A percentile compares a stretch with the other conserved stretches of the same genome.
These are phyloP conservation scores for Orchesella flavescens DNA, from an alignment of 2,888 invertebrate species.

Conservation along the genomic window DNA sequence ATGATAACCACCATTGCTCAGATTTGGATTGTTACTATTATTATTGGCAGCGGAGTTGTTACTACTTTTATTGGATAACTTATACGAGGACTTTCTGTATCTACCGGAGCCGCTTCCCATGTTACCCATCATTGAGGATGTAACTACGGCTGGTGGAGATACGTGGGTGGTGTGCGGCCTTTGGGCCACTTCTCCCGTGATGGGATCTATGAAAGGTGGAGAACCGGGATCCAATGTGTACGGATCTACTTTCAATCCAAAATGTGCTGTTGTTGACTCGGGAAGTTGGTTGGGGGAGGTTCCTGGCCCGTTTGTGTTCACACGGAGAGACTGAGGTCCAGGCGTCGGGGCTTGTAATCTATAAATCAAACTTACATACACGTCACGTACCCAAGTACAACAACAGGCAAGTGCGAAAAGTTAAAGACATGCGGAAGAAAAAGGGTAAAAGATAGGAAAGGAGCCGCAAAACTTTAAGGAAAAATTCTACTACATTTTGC, in stretches of 20 bases:
- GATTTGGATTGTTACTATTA: constrained; percentile 47
- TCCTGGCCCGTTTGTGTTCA: constrained; percentile 62
- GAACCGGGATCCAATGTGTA: constrained; percentile 69
- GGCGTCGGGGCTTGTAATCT: constrained; percentile 68
- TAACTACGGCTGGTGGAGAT: constrained; percentile 70
- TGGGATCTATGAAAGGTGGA: constrained; percentile 69
- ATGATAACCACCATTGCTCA: constrained; percentile 43
- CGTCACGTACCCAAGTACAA: constrained; percentile 63
- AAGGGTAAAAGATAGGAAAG: constrained; percentile 24
- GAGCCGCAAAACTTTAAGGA: constrained; percentile 8
- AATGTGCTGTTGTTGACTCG: constrained; percentile 70
- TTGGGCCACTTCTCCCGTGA: constrained; percentile 67
- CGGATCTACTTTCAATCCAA: constrained; percentile 71
- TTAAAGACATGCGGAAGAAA: constrained; percentile 53
- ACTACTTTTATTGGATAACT: constrained; percentile 54
- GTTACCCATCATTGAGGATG: constrained; percentile 69
- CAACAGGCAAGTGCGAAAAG: constrained; percentile 44
- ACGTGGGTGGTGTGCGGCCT: constrained; percentile 71
- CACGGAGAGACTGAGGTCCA: constrained; percentile 55
- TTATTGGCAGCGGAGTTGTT: constrained; percentile 41
- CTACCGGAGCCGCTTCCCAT: constrained; percentile 51
- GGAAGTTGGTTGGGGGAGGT: constrained; percentile 70
- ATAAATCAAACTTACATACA: constrained; percentile 66
- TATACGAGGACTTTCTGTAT: constrained; percentile 60
- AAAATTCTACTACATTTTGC: neutral